These are phyloP conservation scores for Chionomys nivalis DNA, from an alignment of 2,113 vertebrate species.

Conservation along the genomic window DNA sequence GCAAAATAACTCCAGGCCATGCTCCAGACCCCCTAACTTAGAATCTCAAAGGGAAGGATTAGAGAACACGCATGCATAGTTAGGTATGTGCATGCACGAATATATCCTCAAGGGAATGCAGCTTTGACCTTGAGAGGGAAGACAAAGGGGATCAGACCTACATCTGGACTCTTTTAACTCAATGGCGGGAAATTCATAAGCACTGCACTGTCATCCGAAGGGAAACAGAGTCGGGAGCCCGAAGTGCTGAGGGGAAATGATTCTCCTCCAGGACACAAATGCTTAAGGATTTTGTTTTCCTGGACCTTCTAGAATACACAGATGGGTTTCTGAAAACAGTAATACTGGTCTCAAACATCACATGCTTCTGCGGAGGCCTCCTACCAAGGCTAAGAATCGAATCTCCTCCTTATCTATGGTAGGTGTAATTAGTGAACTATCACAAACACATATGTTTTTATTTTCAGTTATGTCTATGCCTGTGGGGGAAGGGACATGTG, in stretches of 20 bases:
- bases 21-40: not conserved
- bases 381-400: not conserved
- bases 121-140: not conserved
- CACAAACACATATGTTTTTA: not conserved
- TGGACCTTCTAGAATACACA: not conserved
- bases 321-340: not conserved
- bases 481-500: not conserved
- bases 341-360: not conserved
- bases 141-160: not conserved
- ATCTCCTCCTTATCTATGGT: not conserved
- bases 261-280: constrained; percentile 23
- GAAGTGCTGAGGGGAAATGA: not conserved
- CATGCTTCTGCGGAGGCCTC: not conserved
- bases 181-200: not conserved
- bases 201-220: not conserved
- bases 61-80: not conserved
- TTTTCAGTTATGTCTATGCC: not conserved
- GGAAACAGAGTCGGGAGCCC: not conserved
- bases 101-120: not conserved
- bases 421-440: not conserved
- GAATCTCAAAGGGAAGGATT: not conserved
- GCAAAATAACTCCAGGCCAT: not conserved
- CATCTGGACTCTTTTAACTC: not conserved
- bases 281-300: not conserved
- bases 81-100: not conserved